These are phyloP conservation scores for Spilosoma lubricipeda DNA, from an alignment of 2,888 invertebrate species.

Conservation along the genomic window DNA sequence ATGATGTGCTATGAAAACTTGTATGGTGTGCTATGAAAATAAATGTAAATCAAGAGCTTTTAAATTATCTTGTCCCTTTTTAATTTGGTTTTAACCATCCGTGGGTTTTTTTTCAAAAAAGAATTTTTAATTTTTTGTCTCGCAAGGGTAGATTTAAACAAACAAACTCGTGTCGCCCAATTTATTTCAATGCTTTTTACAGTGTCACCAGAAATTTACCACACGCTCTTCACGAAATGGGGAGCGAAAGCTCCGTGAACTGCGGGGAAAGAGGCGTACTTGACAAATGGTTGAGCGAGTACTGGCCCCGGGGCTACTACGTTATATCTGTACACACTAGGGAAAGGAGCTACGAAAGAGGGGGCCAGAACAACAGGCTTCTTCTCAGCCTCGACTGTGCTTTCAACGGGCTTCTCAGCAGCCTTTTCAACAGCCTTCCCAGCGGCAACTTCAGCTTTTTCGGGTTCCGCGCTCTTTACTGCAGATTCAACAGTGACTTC, in stretches of 20 bases:
- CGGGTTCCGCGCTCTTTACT: conserved; percentile 27
- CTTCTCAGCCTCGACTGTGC: conserved; percentile 16
- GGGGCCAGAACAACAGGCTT: conserved; percentile 13
- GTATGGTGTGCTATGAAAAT: no score
- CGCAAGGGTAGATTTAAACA: conserved; percentile 26
- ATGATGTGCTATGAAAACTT: no score
- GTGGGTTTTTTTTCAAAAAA: no score
- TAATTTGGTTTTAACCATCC: no score
- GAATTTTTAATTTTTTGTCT: neutral
- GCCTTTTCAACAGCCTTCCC: conserved; percentile 25
- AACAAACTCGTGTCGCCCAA: conserved; percentile 25
- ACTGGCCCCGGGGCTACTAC: conserved; percentile 25
- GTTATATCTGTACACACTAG: conserved; percentile 43
- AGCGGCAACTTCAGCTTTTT: conserved; percentile 26
- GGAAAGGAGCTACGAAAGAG: conserved; percentile 24
- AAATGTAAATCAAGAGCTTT: no score
- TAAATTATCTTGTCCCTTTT: no score
- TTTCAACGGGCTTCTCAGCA: conserved; percentile 23
- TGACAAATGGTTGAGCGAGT: conserved; percentile 39
- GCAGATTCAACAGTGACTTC: conserved; percentile 53
- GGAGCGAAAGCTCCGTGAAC: conserved; percentile 36
- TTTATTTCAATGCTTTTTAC: conserved; percentile 34
- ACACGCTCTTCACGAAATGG: conserved; percentile 37
- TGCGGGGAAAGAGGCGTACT: conserved; percentile 36
- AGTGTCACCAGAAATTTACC: conserved; percentile 30